Evolutionary conservation across 2,888 invertebrate genomes (phyloP), one percentile per base, ranked within the genome.

Genomic region (Stenurella melanura): DNA sequence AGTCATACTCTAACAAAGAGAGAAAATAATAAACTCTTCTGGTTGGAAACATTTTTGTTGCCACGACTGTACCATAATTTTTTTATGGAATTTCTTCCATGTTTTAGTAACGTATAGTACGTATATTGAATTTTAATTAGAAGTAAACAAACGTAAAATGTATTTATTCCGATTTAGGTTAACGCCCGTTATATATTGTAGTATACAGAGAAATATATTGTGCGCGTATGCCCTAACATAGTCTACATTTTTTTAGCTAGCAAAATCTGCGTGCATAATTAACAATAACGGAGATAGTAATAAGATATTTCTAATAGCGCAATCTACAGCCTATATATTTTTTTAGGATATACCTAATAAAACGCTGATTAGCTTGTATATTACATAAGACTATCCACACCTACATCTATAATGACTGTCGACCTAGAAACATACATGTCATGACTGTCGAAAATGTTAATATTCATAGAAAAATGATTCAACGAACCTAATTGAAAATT

Each of bases 381-480:
- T 64, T 64, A 64, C 50, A 21, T 64, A 64, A 64, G 64, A 50
- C 11, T 30, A 64, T 64, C 64, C 64, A 64, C 64, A 64, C 64
- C 64, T 64, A 64, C 64, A 11, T 64, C 42, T 21, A 42, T 42
- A 19, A 42, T 38, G 21, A 42, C 42, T 2, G 19, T 42, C 50
- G 38, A 50, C 50, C 50, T n/a, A 50, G 50, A 50, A 50, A 50
- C 50, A n/a, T 50, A 50, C n/a, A n/a, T 26, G 21, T 26, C 21
- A 26, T 15, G n/a, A n/a, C n/a, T n/a, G 50, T 6, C 50, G 3
- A n/a, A 50, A 50, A 6, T 50, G 11, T 50, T 50, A n/a, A 50
- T 50, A 50, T n/a, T 50, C 50, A 50, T 50, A 50, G 30, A 50
- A 50, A 50, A n/a, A 15, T 50, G 7, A 50, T n/a, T 50, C 50